phyloP scores from a whole-genome alignment of 2,797 vertebrate genomes.

The Aquila chrysaetos region DNA sequence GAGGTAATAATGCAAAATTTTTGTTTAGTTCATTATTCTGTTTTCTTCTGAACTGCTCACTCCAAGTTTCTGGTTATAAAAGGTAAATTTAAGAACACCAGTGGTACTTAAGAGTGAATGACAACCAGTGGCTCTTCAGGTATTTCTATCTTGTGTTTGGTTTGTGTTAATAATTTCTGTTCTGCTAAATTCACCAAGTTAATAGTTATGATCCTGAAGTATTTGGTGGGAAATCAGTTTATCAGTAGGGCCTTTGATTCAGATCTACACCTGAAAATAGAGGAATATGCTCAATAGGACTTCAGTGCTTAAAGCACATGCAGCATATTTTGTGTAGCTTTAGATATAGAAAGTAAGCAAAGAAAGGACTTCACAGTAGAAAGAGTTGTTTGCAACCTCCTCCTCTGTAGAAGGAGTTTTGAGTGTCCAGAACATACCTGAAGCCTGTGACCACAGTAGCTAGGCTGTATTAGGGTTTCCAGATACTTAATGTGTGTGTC shows the following conservation, averaged over 20 bases:
- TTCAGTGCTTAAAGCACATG: not conserved
- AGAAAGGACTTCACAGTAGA: not conserved
- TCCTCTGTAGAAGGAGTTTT: not conserved
- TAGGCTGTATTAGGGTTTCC: not conserved
- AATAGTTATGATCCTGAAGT: not conserved
- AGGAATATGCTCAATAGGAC: not conserved
- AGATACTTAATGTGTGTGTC: fast-evolving
- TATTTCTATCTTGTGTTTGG: not conserved
- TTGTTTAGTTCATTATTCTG: not conserved
- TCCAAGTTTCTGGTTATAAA: not conserved
- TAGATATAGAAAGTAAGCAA: not conserved
- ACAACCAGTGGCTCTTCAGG: not conserved
- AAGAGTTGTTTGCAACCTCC: not conserved
- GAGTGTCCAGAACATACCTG: not conserved
- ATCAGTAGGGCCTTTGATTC: not conserved
- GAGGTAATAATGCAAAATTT: not conserved
- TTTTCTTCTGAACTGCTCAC: not conserved
- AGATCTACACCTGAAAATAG: not conserved
- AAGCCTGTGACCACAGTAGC: not conserved
- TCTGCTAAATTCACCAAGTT: not conserved
- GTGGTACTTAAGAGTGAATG: not conserved
- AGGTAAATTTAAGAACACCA: not conserved
- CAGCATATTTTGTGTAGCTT: not conserved
- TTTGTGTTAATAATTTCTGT: not conserved
- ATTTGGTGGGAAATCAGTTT: not conserved